Evolutionary conservation across 2,113 vertebrate genomes (phyloP).

Genomic region (Montifringilla adamsi): DNA sequence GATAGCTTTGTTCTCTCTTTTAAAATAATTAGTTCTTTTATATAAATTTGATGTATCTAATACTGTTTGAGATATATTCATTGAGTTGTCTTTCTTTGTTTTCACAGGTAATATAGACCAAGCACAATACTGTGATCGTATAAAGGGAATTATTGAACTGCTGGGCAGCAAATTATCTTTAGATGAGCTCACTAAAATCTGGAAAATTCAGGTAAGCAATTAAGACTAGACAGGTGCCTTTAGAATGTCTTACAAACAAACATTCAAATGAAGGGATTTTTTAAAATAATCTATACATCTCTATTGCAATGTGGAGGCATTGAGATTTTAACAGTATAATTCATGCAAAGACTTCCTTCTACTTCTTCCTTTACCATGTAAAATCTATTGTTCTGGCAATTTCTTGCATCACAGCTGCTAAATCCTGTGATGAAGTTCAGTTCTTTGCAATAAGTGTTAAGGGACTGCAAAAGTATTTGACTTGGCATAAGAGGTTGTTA

Average conservation of each 20-base stretch:
- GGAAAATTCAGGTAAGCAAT: constrained; percentile 92
- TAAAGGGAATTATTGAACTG: constrained; percentile 98
- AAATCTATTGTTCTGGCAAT: background rate
- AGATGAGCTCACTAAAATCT: constrained; percentile 97
- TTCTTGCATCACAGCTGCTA: background rate
- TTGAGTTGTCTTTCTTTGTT: background rate
- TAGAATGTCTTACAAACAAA: background rate
- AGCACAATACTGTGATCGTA: constrained; percentile 97
- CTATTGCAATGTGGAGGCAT: background rate
- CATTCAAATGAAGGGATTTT: background rate
- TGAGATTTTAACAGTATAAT: background rate
- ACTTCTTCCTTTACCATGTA: background rate
- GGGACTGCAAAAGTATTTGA: background rate
- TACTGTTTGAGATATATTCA: background rate
- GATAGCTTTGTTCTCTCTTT: background rate
- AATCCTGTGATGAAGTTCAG: background rate
- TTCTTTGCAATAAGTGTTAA: background rate
- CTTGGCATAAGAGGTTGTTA: background rate
- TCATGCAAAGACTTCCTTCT: background rate
- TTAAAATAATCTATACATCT: background rate
- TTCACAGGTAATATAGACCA: constrained; percentile 96
- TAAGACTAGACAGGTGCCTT: background rate
- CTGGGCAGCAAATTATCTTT: constrained; percentile 96
- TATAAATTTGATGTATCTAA: background rate
- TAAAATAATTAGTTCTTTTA: background rate